phyloP scores from a whole-genome alignment of 2,113 vertebrate genomes.

The Sardina pilchardus region DNA sequence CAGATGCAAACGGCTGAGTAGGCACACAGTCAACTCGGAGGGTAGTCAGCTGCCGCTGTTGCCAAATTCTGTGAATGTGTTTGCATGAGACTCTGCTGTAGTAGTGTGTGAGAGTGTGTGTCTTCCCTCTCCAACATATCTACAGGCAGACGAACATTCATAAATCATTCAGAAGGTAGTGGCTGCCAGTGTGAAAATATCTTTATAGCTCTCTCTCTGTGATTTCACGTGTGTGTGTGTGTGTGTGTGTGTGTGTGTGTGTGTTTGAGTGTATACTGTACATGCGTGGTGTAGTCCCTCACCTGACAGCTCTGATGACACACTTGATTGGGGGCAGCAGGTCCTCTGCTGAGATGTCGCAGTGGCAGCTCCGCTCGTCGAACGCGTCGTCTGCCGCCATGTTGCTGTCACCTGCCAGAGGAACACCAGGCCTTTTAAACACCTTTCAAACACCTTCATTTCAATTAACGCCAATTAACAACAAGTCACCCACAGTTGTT shows the following conservation, averaged over 20 bases:
- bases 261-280: not conserved
- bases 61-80: not conserved
- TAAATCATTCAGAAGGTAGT: not conserved
- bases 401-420: conserved; percentile 79
- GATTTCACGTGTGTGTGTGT: not conserved
- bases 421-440: not conserved
- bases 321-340: conserved; percentile 89
- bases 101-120: no score
- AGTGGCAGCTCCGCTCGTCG: conserved; percentile 94
- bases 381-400: conserved; percentile 83
- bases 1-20: not conserved
- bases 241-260: not conserved
- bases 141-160: not conserved
- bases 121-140: not conserved
- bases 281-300: conserved; percentile 38
- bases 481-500: not conserved
- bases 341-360: conserved; percentile 92
- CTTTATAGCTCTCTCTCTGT: not conserved
- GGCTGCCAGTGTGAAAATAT: not conserved
- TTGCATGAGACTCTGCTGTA: no score
- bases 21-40: not conserved
- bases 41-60: not conserved
- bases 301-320: conserved; percentile 95
- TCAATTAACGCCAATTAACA: not conserved
- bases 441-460: not conserved